These are phyloP conservation scores for Zygogramma bicolorata DNA, from an alignment of 2,888 invertebrate species.

Conservation along the genomic window DNA sequence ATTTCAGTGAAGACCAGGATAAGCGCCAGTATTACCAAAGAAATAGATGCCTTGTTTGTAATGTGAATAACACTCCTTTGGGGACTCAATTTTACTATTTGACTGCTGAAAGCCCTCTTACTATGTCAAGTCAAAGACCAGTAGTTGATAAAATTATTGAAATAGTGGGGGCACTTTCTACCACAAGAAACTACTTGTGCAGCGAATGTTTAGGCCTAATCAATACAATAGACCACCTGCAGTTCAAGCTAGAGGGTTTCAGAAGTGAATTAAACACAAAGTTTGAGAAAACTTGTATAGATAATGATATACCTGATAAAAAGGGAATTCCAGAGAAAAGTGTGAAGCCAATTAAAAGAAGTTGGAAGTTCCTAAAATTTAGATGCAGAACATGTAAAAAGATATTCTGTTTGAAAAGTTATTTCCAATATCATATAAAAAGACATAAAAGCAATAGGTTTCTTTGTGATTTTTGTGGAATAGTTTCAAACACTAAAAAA, in stretches of 20 bases:
- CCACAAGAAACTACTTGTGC: slow-evolving; percentile 59
- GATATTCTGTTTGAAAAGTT: slow-evolving; percentile 55
- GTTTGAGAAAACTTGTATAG: slow-evolving; percentile 55
- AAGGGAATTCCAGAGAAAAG: slow-evolving; percentile 27
- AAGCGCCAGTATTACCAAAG: slow-evolving; percentile 47
- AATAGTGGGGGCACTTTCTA: slow-evolving; percentile 53
- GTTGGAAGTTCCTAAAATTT: slow-evolving; percentile 42
- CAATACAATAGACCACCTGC: slow-evolving; percentile 65
- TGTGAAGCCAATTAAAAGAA: slow-evolving; percentile 26
- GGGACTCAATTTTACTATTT: slow-evolving; percentile 63
- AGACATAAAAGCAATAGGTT: slow-evolving; percentile 56
- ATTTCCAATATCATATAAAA: slow-evolving; percentile 56
- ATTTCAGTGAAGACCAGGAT: slow-evolving; percentile 56
- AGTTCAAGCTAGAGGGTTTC: slow-evolving; percentile 60
- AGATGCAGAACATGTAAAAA: slow-evolving; percentile 61
- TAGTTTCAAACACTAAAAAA: slow-evolving; percentile 48
- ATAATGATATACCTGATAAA: slow-evolving; percentile 40
- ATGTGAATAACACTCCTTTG: slow-evolving; percentile 58
- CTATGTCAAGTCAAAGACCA: slow-evolving; percentile 63
- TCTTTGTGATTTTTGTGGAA: slow-evolving; percentile 63
- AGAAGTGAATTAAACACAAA: slow-evolving; percentile 59
- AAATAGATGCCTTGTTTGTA: slow-evolving; percentile 62
- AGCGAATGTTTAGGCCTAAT: slow-evolving; percentile 63
- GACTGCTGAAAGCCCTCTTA: slow-evolving; percentile 60
- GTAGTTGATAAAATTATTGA: slow-evolving; percentile 58